A percentile compares a stretch with the other conserved stretches of the same genome.
Conservation (phyloP, 2,888 invertebrate genomes). For the Melanostoma scalare region DNA sequence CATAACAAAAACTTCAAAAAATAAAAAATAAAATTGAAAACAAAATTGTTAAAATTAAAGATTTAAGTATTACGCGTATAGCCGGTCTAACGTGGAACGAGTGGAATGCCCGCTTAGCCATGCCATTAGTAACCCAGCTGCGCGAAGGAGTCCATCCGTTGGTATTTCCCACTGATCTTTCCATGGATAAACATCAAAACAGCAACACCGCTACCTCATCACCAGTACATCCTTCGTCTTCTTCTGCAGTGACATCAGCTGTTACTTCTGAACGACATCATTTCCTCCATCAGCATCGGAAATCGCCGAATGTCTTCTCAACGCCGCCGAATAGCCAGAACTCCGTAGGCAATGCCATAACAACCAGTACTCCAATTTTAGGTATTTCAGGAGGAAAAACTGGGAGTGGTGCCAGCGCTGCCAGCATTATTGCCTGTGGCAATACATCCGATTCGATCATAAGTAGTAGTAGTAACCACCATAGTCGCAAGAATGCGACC, state of each 20-base stretch:
- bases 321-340: slow-evolving; percentile 62
- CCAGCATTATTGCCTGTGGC: slow-evolving; percentile 47
- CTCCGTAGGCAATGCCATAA: slow-evolving; percentile 53
- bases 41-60: slow-evolving; percentile 77
- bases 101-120: slow-evolving; percentile 89
- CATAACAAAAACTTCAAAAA: slow-evolving; percentile 37
- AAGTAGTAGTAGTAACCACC: slow-evolving; percentile 78
- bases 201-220: slow-evolving; percentile 72
- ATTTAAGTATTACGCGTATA: slow-evolving; percentile 89
- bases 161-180: slow-evolving; percentile 81
- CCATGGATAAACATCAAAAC: slow-evolving; percentile 78
- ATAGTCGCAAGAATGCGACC: slow-evolving; percentile 74
- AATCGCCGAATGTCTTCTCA: slow-evolving; percentile 75
- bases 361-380: slow-evolving; percentile 59
- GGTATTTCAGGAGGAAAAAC: slow-evolving; percentile 34
- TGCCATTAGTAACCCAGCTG: slow-evolving; percentile 86
- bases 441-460: slow-evolving; percentile 62
- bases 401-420: slow-evolving; percentile 36
- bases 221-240: slow-evolving; percentile 75
- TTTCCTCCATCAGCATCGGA: slow-evolving; percentile 72
- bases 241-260: slow-evolving; percentile 70
- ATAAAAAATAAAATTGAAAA: slow-evolving; percentile 24
- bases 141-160: slow-evolving; percentile 83
- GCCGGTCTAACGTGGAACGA: slow-evolving; percentile 88
- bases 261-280: slow-evolving; percentile 57